Conservation (phyloP, 2,113 vertebrate genomes). For the Dasyornis broadbenti region DNA sequence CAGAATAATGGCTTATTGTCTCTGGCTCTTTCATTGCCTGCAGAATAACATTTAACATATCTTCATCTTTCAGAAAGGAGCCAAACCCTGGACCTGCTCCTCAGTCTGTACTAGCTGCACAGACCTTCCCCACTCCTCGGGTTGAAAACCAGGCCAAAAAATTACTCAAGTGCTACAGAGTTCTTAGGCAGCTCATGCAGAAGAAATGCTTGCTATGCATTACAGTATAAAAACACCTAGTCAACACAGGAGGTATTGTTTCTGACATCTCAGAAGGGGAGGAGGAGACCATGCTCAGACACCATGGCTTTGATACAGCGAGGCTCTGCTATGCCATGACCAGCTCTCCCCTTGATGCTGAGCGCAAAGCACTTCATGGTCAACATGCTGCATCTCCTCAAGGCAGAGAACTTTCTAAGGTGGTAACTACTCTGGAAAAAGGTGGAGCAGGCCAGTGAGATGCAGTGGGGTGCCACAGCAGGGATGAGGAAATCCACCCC, state of each 20-base stretch:
- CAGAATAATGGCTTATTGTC: conserved; percentile 49
- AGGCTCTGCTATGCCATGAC: background rate
- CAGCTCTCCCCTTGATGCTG: background rate
- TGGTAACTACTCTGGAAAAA: background rate
- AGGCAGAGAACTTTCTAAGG: background rate
- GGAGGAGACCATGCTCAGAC: background rate
- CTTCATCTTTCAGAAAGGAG: conserved; percentile 30
- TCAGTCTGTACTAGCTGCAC: conserved; percentile 4
- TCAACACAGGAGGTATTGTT: background rate
- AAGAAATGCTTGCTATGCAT: background rate
- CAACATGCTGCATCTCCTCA: rapidly evolving
- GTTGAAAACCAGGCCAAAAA: conserved; percentile 20
- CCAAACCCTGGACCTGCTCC: background rate
- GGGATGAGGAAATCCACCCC: background rate
- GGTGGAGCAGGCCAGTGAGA: background rate
- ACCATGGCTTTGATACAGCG: rapidly evolving
- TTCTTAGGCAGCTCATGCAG: background rate
- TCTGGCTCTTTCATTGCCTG: conserved; percentile 16
- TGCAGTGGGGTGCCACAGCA: background rate
- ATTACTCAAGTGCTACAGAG: background rate
- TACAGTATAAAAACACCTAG: background rate
- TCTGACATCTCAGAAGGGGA: background rate
- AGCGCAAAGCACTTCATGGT: background rate
- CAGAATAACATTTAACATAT: conserved; percentile 33
- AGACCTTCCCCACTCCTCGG: background rate